phyloP scores from a whole-genome alignment of 2,797 vertebrate genomes.

The Acipenser ruthenus region DNA sequence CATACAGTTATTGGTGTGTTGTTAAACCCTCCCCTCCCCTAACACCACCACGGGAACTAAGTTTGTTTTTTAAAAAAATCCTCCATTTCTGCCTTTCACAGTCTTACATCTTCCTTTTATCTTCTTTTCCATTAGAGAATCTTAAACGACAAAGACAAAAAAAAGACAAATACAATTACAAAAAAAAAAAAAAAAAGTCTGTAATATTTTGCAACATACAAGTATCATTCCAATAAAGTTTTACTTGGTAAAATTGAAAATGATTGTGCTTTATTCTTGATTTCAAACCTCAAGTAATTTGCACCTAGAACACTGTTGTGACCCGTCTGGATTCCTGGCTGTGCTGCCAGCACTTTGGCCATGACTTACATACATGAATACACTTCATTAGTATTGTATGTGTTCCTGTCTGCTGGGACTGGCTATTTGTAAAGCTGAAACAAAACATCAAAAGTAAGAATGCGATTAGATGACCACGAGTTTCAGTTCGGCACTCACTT shows the following conservation, averaged over 20 bases:
- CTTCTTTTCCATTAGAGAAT: constrained; percentile 60
- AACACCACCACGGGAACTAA: constrained; percentile 70
- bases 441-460: no score
- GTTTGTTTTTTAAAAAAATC: constrained; percentile 30
- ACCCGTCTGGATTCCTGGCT: no score
- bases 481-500: no score
- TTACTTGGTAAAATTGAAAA: constrained; percentile 64
- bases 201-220: constrained; percentile 62
- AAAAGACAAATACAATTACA: constrained; percentile 41
- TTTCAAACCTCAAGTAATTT: no score
- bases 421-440: no score
- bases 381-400: no score
- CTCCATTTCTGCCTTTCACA: constrained; percentile 66
- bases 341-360: no score
- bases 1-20: constrained; percentile 56
- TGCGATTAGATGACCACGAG: no score
- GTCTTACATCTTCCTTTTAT: constrained; percentile 68
- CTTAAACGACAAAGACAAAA: constrained; percentile 58
- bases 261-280: constrained; percentile 4
- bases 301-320: no score
- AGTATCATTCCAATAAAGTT: constrained; percentile 70
- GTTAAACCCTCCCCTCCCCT: constrained; percentile 37
- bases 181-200: constrained; percentile 41
- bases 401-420: no score
- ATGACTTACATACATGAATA: no score